A percentile compares a stretch with the other conserved stretches of the same genome.
Conservation (phyloP, 2,797 vertebrate genomes). For the Dendrocincla tyrannina region DNA sequence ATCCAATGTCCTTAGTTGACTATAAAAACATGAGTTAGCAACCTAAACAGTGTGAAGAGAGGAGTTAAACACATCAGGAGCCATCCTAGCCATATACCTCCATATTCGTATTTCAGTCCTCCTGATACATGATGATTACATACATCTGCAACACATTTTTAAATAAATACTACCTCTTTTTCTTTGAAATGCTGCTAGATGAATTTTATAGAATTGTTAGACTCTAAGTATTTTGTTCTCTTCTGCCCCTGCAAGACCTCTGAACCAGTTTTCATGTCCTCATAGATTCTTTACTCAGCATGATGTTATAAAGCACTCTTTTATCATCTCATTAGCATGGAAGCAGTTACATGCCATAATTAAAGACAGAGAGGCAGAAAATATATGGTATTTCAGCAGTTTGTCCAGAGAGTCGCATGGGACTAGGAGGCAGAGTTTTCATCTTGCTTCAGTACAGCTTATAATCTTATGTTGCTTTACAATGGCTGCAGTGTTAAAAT, state of each 20-base stretch:
- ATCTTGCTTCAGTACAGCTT: background rate
- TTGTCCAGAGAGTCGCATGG: background rate
- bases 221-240: background rate
- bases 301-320: background rate
- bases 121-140: background rate
- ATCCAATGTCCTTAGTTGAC: background rate
- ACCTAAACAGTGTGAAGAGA: background rate
- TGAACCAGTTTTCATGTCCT: background rate
- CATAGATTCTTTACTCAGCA: background rate
- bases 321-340: background rate
- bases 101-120: background rate
- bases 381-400: background rate
- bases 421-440: background rate
- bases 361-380: background rate
- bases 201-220: background rate
- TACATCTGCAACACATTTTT: background rate
- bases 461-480: background rate
- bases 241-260: background rate
- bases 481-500: background rate
- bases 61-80: background rate
- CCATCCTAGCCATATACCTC: background rate
- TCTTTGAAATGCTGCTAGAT: background rate
- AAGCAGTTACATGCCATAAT: background rate
- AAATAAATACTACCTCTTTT: background rate
- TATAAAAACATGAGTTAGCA: background rate